Evolutionary conservation across 2,797 vertebrate species (phyloP), one percentile per base, ranked within the genome.

Genomic region (Microcaecilia unicolor): DNA sequence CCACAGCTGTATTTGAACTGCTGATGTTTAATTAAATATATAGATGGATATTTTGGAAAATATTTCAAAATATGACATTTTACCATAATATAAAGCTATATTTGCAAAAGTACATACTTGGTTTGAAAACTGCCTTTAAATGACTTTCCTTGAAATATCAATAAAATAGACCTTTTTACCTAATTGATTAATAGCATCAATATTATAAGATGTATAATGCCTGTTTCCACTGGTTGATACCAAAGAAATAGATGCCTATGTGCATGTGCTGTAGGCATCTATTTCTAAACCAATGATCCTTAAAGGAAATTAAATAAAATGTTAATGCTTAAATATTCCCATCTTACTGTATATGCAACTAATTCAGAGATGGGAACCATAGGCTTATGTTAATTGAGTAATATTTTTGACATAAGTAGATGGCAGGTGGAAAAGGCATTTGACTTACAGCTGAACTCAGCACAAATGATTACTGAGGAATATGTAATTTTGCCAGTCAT

Each of bases 191-290:
- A n/a, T n/a, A n/a, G 48, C 1, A 45, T 24, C 37, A 41, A 26
- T 43, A 61, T 41, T 37, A 48, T 53, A 44, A n/a, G 52, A 55
- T 14, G 47, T 20, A 53, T 22, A 52, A 29, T 28, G 35, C 32
- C 43, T 47, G 29, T 57, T 52, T 50, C 22, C 41, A 31, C 33
- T 10, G 4, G 28, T 9, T 48, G 37, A 51, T 31, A 24, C 5
- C 18, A 17, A 35, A 46, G 34, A 55, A 64, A 56, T 10, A 44
- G 22, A 3, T 25, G 13, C 9, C 25, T 29, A 25, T 29, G 44
- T 37, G 28, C 38, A 45, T 11, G 31, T 9, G 48, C n/a, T n/a
- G n/a, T n/a, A n/a, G n/a, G n/a, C n/a, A n/a, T 62, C 55, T 37
- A 42, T n/a, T n/a, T n/a, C n/a, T n/a, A n/a, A 44, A 34, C 3